A percentile compares a stretch with the other conserved stretches of the same genome.
Evolutionary conservation across 92 coral and sea anemone species (phyloP).

Genomic region (Micromussa lordhowensis): DNA sequence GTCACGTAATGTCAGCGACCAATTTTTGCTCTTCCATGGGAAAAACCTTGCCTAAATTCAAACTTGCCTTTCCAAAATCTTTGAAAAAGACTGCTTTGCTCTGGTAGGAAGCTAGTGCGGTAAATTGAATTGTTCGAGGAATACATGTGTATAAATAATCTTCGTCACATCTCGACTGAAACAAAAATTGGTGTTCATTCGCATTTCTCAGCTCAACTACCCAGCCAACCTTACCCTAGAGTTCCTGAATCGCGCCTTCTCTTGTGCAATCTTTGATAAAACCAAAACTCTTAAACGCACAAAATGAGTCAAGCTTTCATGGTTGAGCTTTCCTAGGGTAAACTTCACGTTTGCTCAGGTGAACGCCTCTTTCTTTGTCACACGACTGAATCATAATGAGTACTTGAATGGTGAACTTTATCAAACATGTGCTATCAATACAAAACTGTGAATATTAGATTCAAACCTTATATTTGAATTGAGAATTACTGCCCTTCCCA

Average conservation of each 20-base stretch:
- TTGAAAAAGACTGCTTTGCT: too few relatives aligned
- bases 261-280: background rate
- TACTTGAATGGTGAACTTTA: slow-evolving; percentile 1
- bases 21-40: background rate
- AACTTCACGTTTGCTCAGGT: slow-evolving; percentile 4
- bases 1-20: background rate
- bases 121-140: background rate
- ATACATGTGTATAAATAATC: background rate
- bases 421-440: background rate
- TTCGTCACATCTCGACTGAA: background rate
- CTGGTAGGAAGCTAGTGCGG: too few relatives aligned
- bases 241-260: background rate
- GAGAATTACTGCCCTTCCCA: background rate
- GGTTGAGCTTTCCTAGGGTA: too few relatives aligned
- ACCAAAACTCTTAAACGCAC: background rate
- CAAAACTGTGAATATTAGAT: background rate
- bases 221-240: background rate
- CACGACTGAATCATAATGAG: background rate
- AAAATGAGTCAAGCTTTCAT: background rate
- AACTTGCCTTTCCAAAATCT: too few relatives aligned
- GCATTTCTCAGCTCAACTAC: background rate
- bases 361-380: background rate
- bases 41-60: background rate
- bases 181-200: background rate
- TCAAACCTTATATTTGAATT: background rate